Conservation (phyloP, 2,797 vertebrate species). For the Tragelaphus oryx region DNA sequence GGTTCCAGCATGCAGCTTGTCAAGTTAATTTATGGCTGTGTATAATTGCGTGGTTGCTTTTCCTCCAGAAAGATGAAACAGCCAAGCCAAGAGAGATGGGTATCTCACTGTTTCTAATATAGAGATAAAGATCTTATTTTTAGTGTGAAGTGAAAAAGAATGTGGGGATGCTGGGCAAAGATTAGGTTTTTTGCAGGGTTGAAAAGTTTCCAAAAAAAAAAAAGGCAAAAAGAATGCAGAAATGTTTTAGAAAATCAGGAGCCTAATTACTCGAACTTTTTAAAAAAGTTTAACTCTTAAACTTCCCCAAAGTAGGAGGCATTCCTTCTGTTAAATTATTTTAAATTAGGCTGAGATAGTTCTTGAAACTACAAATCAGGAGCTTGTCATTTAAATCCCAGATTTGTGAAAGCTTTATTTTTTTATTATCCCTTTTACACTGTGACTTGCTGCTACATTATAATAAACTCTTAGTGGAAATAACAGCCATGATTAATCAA, state of each 20-base stretch:
- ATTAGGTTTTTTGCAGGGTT: slow-evolving; percentile 28
- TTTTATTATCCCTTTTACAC: slow-evolving; percentile 37
- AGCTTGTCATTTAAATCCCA: slow-evolving; percentile 18
- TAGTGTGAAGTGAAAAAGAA: slow-evolving; percentile 33
- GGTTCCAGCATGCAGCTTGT: slow-evolving; percentile 65
- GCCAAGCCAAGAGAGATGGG: slow-evolving; percentile 66
- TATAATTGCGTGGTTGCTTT: slow-evolving; percentile 73
- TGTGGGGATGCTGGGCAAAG: neutral
- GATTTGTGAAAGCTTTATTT: neutral
- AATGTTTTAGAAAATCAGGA: neutral
- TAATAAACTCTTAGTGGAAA: slow-evolving; percentile 42
- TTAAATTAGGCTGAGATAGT: neutral
- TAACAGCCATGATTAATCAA: slow-evolving; percentile 46
- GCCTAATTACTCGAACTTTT: slow-evolving; percentile 15
- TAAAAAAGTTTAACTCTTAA: neutral
- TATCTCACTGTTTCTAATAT: slow-evolving; percentile 71
- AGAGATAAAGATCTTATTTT: slow-evolving; percentile 68
- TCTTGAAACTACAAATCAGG: slow-evolving; percentile 1
- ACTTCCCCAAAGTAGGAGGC: neutral
- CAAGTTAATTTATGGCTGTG: slow-evolving; percentile 79
- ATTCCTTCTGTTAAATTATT: neutral
- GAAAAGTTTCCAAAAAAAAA: slow-evolving; percentile 11
- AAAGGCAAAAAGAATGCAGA: slow-evolving; percentile 20
- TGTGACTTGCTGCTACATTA: neutral
- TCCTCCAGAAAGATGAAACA: slow-evolving; percentile 73